Base-by-base conservation (phyloP, 2,888 invertebrate genomes). In the Dryobota labecula region DNA sequence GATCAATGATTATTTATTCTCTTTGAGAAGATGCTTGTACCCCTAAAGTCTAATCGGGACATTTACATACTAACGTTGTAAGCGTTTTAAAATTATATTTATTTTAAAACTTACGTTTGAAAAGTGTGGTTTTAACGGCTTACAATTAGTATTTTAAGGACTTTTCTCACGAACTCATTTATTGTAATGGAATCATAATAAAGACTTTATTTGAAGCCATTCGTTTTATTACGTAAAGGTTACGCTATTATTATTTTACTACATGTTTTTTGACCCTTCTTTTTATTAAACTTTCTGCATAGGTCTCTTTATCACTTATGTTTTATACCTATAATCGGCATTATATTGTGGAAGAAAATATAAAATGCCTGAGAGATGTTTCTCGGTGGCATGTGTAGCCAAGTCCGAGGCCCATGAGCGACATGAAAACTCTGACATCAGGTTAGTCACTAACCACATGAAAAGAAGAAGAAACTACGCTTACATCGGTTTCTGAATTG, bases 101-200 rank as follows among this genome's bases (percentile, higher is more conserved):
- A 51, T 75, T 76, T 76, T 27, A 30, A 51, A 60, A 60, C 66
- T 81, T 70, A 30, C 54, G n/a, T n/a, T n/a, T n/a, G n/a, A n/a
- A n/a, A 13, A 38, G 56, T 68, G 61, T 68, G 64, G 33, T 71
- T 68, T 18, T 43, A 79, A 54, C 51, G 51, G 58, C 41, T 81
- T 68, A 65, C 64, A 72, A 53, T 68, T 49, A 33, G 71, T 62
- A 54, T 82, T 79, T 61, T 57, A 68, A 56, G 13, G 43, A 53
- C 27, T 82, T 64, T 56, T 36, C 56, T 27, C 56, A 49, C 11
- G 13, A 72, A 68, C 56, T 62, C 64, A 72, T 65, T 79, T 64
- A 67, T 57, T 72, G 15, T 41, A 79, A 82, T 82, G 64, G 45
- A 80, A 73, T 64, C 62, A 73, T 67, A 78, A 78, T 62, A 82